Evolutionary conservation across 2,113 vertebrate species (phyloP).

Genomic region (Chloropsis cyanopogon): DNA sequence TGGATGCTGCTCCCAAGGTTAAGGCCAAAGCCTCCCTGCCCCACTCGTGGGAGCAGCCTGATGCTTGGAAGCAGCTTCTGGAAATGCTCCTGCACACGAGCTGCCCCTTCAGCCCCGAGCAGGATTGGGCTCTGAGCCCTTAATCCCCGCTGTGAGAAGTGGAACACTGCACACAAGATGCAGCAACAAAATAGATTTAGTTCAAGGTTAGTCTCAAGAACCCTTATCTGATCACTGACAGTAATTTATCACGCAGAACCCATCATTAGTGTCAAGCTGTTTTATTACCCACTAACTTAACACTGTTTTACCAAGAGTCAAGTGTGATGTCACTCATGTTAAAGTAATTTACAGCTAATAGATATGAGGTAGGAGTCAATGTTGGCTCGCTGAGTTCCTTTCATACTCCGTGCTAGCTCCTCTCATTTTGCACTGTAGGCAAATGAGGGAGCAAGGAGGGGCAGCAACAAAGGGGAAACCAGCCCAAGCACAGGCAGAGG

Average conservation of each 20-base stretch:
- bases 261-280: slow-evolving; percentile 72
- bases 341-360: slow-evolving; percentile 66
- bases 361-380: slow-evolving; percentile 42
- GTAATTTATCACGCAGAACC: slow-evolving; percentile 69
- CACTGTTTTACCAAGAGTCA: slow-evolving; percentile 70
- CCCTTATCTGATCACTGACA: slow-evolving; percentile 66
- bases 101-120: neutral
- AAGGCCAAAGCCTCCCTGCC: neutral
- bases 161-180: slow-evolving; percentile 29
- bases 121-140: slow-evolving; percentile 35
- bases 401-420: neutral
- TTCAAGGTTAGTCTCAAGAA: slow-evolving; percentile 70
- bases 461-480: neutral
- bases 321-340: slow-evolving; percentile 69
- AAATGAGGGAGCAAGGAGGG: neutral
- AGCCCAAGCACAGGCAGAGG: neutral
- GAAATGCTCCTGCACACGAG: neutral
- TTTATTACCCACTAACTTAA: slow-evolving; percentile 69
- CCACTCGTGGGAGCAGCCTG: slow-evolving; percentile 1
- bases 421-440: slow-evolving; percentile 20
- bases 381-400: slow-evolving; percentile 36
- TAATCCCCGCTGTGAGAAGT: neutral
- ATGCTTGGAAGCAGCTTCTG: slow-evolving; percentile 30
- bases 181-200: slow-evolving; percentile 50
- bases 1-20: neutral